Conservation (phyloP, 1,140 invertebrate genomes). For the Polypedilum pembai region DNA sequence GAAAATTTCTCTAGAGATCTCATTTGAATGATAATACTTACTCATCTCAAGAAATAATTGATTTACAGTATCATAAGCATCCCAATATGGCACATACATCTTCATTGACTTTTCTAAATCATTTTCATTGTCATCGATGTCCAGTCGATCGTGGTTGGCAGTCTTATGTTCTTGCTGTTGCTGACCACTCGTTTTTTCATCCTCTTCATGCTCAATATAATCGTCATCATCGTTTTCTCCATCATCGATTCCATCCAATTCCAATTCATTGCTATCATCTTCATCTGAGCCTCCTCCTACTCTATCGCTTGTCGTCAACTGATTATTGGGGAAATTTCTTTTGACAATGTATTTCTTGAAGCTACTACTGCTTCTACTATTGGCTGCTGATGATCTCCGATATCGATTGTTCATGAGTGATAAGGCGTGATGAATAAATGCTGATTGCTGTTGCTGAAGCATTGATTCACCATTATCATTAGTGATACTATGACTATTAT, state of each 20-base stretch:
- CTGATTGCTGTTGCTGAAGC: not conserved
- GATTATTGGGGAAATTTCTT: slow-evolving; percentile 21
- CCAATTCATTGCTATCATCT: slow-evolving; percentile 24
- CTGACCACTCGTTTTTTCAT: slow-evolving; percentile 37
- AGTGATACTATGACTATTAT: not conserved
- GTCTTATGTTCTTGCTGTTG: slow-evolving; percentile 41
- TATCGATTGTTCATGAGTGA: not conserved
- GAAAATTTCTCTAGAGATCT: not conserved
- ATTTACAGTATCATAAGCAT: slow-evolving; percentile 80
- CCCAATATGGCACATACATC: slow-evolving; percentile 64
- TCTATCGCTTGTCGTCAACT: not conserved
- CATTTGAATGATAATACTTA: slow-evolving; percentile 42
- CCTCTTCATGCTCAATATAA: slow-evolving; percentile 22
- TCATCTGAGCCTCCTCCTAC: slow-evolving; percentile 21
- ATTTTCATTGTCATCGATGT: slow-evolving; percentile 33
- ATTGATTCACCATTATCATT: not conserved
- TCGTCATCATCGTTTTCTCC: slow-evolving; percentile 29
- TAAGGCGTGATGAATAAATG: slow-evolving; percentile 23
- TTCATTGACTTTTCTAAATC: slow-evolving; percentile 33
- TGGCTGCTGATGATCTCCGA: not conserved
- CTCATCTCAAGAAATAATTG: slow-evolving; percentile 79
- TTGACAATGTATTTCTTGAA: slow-evolving; percentile 3
- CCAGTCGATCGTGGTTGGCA: slow-evolving; percentile 37
- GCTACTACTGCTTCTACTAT: not conserved
- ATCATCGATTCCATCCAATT: slow-evolving; percentile 28